phyloP scores from a whole-genome alignment of 2,888 invertebrate species.

The Drosophila falleni region DNA sequence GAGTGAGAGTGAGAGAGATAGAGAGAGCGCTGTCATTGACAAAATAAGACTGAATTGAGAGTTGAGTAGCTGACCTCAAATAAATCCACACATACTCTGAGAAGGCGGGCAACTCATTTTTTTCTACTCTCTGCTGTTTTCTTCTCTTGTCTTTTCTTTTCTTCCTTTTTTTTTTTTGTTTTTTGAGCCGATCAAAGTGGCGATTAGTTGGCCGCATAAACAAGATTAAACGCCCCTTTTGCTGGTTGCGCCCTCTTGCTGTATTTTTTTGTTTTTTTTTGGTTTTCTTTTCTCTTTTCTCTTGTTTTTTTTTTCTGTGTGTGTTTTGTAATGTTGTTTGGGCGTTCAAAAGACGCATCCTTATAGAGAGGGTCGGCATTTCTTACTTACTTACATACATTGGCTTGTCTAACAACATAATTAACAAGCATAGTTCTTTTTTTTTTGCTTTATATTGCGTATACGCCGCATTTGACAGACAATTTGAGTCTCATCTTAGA shows the following conservation, averaged over 20 bases:
- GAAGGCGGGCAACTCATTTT: slow-evolving; percentile 24
- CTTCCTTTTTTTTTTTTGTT: background rate
- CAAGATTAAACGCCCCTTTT: slow-evolving; percentile 66
- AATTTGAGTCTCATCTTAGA: slow-evolving; percentile 20
- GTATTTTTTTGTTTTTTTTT: background rate
- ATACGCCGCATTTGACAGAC: slow-evolving; percentile 60
- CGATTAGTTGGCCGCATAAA: slow-evolving; percentile 64
- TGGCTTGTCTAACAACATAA: slow-evolving; percentile 66
- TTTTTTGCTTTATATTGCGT: slow-evolving; percentile 46
- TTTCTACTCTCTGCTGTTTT: background rate
- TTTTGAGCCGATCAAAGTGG: slow-evolving; percentile 53
- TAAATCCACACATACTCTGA: background rate
- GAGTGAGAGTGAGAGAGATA: background rate
- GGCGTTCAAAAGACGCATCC: slow-evolving; percentile 58
- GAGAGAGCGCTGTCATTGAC: background rate
- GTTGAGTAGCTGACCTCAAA: slow-evolving; percentile 17
- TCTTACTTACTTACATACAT: background rate
- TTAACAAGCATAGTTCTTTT: slow-evolving; percentile 37
- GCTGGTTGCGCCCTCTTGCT: slow-evolving; percentile 24
- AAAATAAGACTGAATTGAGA: slow-evolving; percentile 10
- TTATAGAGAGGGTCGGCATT: slow-evolving; percentile 26
- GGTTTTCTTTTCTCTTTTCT: background rate
- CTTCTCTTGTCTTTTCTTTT: background rate
- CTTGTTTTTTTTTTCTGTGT: background rate
- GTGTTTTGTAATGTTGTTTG: slow-evolving; percentile 6